Base-by-base conservation (phyloP, 2,113 vertebrate species). In the Andinoacara biseriatus region DNA sequence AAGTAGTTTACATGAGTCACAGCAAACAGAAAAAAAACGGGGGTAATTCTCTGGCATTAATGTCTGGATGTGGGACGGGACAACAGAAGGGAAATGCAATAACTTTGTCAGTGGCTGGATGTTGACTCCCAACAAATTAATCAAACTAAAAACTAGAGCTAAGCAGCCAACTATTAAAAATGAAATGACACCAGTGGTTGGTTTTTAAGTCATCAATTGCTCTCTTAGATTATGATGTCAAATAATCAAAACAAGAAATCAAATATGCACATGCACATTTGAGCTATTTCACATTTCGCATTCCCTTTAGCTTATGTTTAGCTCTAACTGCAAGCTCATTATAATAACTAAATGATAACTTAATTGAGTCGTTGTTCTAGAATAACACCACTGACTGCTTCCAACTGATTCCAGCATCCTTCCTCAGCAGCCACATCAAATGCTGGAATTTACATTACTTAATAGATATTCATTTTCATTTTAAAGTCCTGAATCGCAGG, bases 1-100 rank as follows among this genome's bases (percentile, higher is more conserved):
- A 76, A 60, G 58, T 62, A 82, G 72, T 82, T 82, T 61, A 58
- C 58, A 33, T 40, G 38, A 59, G 46, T 78, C 38, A 38, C 74
- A 58, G 11, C 35, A 54, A 13, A 17, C 56, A 75, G 17, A 22
- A 18, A 49, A 43, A 43, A 84, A 69, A 54, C 17, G 7, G 79
- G 69, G 80, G 74, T 67, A 58, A 75, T 58, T 84, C 67, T 54
- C 77, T 31, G 3, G 29, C 33, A 35, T 35, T 63, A 26, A 67
- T 65, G 4, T 82, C 58, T 76, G 72, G 61, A 74, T 58, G 18
- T 52, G 35, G 3, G 18, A 57, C 22, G 22, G 5, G 22, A 78
- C 59, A 26, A 74, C 13, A 31, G n/a, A 13, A 10, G 46, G 3
- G 29, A 81, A 56, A 72, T 65, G 20, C 20, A 61, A 57, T 31